Evolutionary conservation across 1,140 invertebrate genomes (phyloP), one percentile per base, ranked within the genome.

Genomic region (Scylla paramamosain): DNA sequence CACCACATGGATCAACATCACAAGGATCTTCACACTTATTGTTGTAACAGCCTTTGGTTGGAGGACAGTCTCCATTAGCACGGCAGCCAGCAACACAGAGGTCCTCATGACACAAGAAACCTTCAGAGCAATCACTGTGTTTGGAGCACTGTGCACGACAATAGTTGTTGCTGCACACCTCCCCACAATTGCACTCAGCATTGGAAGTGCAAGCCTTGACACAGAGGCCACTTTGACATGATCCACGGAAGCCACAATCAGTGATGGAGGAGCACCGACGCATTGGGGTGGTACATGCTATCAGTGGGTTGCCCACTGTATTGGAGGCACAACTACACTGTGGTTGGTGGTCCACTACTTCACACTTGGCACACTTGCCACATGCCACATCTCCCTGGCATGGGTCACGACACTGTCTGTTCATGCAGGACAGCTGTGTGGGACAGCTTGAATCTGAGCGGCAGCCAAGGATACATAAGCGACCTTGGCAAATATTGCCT

Each of bases 401-500:
- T 2, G 98, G 98, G 98, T 98, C 98, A 97, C 97, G 98, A 96
- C 98, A 99, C 97, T 98, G 98, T 96, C 98, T 98, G 96, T 98
- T 98, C 46, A 99, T 97, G 96, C 98, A 99, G 2, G 98, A 98
- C 96, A 98, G 97, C 92, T 98, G 97, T 94, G 97, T 97, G 3
- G 98, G 97, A 96, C 99, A 99, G 16, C 98, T 97, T n/a, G 93
- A 93, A 31, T 96, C 95, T 67, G 95, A 93, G 29, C 96, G 94
- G 87, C 96, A 96, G 39, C 96, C 96, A 77, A 94, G 97, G 95
- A 98, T 98, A 96, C 99, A 99, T 95, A 99, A 97, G 96, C 98
- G 97, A 96, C 98, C 98, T 96, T 98, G 98, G 96, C 99, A 99
- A 96, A 99, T 99, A 96, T 99, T 98, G 96, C 98, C 98, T 0